Evolutionary conservation across 1,140 invertebrate species (phyloP), one percentile per base, ranked within the genome.

Genomic region (Brachionus plicatilis): DNA sequence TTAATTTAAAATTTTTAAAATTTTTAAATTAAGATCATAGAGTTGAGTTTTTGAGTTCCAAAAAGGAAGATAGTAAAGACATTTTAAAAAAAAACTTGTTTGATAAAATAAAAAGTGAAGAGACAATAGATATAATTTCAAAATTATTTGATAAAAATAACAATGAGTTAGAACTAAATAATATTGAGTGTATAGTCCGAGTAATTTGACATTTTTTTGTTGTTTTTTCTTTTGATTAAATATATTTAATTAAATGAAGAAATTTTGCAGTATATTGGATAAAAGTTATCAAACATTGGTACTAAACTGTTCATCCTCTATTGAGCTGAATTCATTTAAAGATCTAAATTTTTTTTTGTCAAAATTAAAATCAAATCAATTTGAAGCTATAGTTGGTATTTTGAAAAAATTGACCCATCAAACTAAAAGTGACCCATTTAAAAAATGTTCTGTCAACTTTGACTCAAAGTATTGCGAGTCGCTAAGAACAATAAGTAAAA

Each of bases 131-230:
- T 72, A 20, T 72, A 20, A 72, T 72, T 17, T 72, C 68, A 17
- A 72, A 43, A 43, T 43, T 72, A 8, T 43, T 72, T 47, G 68
- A 72, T 72, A 72, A 72, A 72, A 72, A 72, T n/a, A 20, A 20
- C 8, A 17, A 41, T 41, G 17, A n/a, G 12, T 7, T 43, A 9
- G 17, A 41, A 17, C 12, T 7, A 43, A 9, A 43, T 17, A 43
- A 43, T 17, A 7, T 72, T 20, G 68, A 72, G 12, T 72, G 68
- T 43, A 9, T 72, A 72, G 33, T 43, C 12, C 68, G 20, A 20
- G 68, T 72, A 72, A 68, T 68, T 68, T 68, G 7, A 68, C 4
- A 37, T 33, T 24, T 24, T 12, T n/a, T 68, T 33, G 33, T 37
- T 37, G 6, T 37, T 37, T 4, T 0, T 37, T 37, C 5, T 0